These are phyloP conservation scores for Bombus picipes DNA, from an alignment of 1,140 invertebrate genomes.

Conservation along the genomic window DNA sequence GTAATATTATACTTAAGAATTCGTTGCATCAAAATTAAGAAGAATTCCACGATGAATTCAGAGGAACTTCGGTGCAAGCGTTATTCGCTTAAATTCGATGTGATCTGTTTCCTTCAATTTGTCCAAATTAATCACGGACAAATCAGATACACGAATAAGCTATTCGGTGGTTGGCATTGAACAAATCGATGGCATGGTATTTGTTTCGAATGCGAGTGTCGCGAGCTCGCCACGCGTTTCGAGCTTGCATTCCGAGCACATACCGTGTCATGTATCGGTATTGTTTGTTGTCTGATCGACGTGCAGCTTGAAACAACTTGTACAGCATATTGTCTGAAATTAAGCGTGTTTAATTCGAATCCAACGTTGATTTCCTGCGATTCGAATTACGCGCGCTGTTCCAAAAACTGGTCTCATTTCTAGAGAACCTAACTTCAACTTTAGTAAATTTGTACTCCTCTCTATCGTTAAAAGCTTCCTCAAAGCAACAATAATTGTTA, in stretches of 20 bases:
- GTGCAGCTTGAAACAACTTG: neutral
- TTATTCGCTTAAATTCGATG: too few species aligned
- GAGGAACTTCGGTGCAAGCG: too few species aligned
- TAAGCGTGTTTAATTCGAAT: neutral
- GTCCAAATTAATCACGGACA: neutral
- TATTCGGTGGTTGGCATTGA: conserved; percentile 6
- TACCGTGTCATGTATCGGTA: neutral
- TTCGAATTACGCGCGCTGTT: too few species aligned
- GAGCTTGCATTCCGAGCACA: conserved; percentile 15
- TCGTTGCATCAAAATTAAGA: too few species aligned
- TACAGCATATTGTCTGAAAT: neutral
- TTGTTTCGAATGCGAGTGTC: neutral
- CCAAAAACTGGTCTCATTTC: too few species aligned
- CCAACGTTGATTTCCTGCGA: neutral
- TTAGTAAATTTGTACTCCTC: too few species aligned
- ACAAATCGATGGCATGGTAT: neutral
- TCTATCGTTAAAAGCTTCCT: too few species aligned
- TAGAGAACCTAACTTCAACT: too few species aligned
- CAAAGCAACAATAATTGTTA: too few species aligned
- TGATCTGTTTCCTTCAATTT: neutral
- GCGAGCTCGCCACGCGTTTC: neutral
- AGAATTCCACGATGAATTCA: too few species aligned
- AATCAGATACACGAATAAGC: neutral
- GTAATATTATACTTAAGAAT: too few species aligned
- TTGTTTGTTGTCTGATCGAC: too few species aligned